Conservation (phyloP, 2,888 invertebrate genomes). For the Flabesymbios commensalis region DNA sequence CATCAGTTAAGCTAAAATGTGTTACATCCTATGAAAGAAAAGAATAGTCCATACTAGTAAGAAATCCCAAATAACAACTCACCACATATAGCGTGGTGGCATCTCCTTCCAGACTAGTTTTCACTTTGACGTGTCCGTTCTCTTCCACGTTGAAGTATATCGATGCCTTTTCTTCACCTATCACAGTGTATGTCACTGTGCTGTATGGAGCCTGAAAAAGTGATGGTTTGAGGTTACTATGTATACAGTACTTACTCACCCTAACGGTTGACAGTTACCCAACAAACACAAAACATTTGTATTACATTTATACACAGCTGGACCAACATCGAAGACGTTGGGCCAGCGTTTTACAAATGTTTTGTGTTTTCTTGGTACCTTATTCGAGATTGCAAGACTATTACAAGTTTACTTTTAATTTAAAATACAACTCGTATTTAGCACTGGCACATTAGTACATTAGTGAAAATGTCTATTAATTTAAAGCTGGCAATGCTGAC, state of each 20-base stretch:
- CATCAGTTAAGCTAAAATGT: too few relatives aligned
- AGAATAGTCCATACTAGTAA: too few relatives aligned
- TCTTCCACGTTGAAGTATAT: constrained; percentile 40
- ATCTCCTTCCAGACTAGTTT: constrained; percentile 31
- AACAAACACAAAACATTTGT: too few relatives aligned
- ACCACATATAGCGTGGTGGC: constrained; percentile 29
- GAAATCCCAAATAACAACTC: constrained; percentile 8
- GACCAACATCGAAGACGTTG: too few relatives aligned
- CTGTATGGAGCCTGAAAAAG: constrained; percentile 25
- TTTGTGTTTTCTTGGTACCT: not conserved
- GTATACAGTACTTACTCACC: too few relatives aligned
- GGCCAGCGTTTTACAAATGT: too few relatives aligned
- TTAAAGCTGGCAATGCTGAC: too few relatives aligned
- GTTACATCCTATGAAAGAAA: too few relatives aligned
- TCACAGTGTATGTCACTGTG: constrained; percentile 19
- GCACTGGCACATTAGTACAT: not conserved
- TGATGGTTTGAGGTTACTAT: not conserved
- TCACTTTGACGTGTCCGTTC: constrained; percentile 34
- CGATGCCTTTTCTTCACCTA: constrained; percentile 31
- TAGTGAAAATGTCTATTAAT: not conserved
- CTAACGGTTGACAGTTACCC: too few relatives aligned
- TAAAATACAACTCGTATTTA: not conserved
- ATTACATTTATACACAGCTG: too few relatives aligned
- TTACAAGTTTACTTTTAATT: not conserved
- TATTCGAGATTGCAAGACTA: too few relatives aligned